These are phyloP conservation scores for Oopsacas minuta DNA, from an alignment of 37 sponge, comb jelly and placozoan genomes.

Conservation along the genomic window DNA sequence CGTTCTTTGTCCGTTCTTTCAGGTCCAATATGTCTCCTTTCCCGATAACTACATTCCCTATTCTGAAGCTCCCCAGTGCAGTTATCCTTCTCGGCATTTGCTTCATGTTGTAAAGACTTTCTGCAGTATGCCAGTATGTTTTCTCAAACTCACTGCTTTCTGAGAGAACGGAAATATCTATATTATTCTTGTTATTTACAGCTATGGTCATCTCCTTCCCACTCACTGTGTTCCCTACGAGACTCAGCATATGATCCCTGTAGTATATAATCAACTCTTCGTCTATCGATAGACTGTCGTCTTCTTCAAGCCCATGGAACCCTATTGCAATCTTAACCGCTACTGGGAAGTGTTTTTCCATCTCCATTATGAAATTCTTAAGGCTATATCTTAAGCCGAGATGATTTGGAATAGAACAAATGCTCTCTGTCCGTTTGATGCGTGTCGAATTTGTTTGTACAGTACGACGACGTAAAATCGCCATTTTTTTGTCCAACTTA, in stretches of 20 bases:
- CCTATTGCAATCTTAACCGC: neutral
- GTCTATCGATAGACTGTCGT: conserved; percentile 3
- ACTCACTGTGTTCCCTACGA: neutral
- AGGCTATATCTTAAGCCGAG: neutral
- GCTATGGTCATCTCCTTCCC: conserved; percentile 9
- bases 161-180: neutral
- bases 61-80: neutral
- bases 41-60: neutral
- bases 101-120: conserved; percentile 12
- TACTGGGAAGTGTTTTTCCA: neutral
- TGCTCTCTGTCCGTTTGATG: conserved; percentile 1
- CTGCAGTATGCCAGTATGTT: neutral
- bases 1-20: neutral
- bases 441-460: neutral
- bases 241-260: neutral
- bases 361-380: conserved; percentile 1
- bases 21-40: conserved; percentile 6
- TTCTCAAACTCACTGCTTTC: neutral
- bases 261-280: conserved; percentile 13
- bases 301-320: neutral
- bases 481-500: neutral
- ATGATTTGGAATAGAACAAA: neutral
- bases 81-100: neutral
- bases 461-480: neutral
- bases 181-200: neutral